These are phyloP conservation scores for Ancistrus triradiatus DNA, from an alignment of 2,113 vertebrate species.

Conservation along the genomic window DNA sequence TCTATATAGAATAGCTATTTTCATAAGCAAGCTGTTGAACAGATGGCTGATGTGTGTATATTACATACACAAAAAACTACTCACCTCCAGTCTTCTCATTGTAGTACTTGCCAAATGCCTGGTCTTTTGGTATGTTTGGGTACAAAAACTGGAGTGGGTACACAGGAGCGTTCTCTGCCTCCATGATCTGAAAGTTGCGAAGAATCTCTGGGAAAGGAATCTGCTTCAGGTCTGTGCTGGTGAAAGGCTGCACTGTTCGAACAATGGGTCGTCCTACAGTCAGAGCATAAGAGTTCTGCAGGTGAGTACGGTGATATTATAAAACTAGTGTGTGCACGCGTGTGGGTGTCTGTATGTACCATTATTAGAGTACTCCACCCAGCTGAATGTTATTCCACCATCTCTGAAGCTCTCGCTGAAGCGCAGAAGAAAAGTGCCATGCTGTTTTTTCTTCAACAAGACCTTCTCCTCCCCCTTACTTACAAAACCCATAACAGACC, in stretches of 20 bases:
- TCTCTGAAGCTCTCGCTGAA: slow-evolving; percentile 82
- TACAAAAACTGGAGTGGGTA: slow-evolving; percentile 84
- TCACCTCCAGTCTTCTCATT: slow-evolving; percentile 68
- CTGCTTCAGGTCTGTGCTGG: slow-evolving; percentile 71
- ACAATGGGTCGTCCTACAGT: slow-evolving; percentile 65
- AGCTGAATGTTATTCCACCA: slow-evolving; percentile 87
- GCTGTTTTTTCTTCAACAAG: slow-evolving; percentile 73
- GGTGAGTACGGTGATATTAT: neutral
- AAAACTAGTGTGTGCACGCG: neutral
- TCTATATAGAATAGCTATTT: no score
- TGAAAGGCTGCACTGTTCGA: slow-evolving; percentile 81
- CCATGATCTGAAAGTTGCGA: slow-evolving; percentile 78
- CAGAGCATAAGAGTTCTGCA: neutral
- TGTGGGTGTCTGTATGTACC: slow-evolving; percentile 16
- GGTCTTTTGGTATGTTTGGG: slow-evolving; percentile 74
- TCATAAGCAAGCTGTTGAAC: no score
- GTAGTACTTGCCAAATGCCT: slow-evolving; percentile 84
- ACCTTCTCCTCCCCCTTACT: slow-evolving; percentile 75
- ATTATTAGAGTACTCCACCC: slow-evolving; percentile 75
- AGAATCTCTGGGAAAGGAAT: slow-evolving; percentile 88
- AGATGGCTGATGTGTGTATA: no score
- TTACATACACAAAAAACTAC: no score
- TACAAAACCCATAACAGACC: slow-evolving; percentile 87
- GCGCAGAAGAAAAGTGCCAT: slow-evolving; percentile 87
- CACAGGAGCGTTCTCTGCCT: slow-evolving; percentile 77